These are phyloP conservation scores for Phyllotreta striolata DNA, from an alignment of 2,888 invertebrate genomes.

Conservation along the genomic window DNA sequence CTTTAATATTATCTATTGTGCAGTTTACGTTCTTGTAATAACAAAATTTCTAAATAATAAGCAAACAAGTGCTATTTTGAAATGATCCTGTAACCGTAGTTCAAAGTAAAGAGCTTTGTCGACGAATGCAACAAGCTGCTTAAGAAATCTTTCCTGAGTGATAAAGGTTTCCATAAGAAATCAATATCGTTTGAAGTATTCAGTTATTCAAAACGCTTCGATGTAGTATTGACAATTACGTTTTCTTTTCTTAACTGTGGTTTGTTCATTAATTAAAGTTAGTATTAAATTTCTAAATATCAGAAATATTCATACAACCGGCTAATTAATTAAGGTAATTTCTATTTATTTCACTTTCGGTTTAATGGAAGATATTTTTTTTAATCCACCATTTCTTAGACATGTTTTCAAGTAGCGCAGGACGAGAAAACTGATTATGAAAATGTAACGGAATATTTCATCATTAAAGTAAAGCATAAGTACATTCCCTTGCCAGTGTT, in stretches of 20 bases:
- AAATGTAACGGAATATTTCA: slow-evolving; percentile 17
- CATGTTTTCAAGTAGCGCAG: background rate
- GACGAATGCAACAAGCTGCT: slow-evolving; percentile 31
- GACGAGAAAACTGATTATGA: slow-evolving; percentile 17
- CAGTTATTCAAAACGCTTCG: slow-evolving; percentile 16
- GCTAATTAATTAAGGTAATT: too few species aligned
- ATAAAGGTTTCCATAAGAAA: slow-evolving; percentile 15
- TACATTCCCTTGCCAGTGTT: slow-evolving; percentile 26
- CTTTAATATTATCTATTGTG: too few species aligned
- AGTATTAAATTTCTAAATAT: too few species aligned
- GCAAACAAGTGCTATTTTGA: slow-evolving; percentile 27
- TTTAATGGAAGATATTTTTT: too few species aligned
- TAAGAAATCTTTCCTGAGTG: slow-evolving; percentile 25
- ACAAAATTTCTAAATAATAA: background rate
- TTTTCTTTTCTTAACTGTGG: background rate
- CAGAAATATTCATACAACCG: too few species aligned
- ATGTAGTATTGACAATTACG: slow-evolving; percentile 19
- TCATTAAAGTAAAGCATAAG: slow-evolving; percentile 21
- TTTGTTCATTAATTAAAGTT: too few species aligned
- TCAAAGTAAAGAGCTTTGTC: slow-evolving; percentile 24
- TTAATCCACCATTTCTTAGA: slow-evolving; percentile 7
- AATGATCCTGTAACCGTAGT: slow-evolving; percentile 29
- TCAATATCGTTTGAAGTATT: slow-evolving; percentile 30
- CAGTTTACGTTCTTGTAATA: too few species aligned
- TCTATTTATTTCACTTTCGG: too few species aligned